Base-by-base conservation (phyloP, 2,888 invertebrate genomes). In the Xestobium rufovillosum region DNA sequence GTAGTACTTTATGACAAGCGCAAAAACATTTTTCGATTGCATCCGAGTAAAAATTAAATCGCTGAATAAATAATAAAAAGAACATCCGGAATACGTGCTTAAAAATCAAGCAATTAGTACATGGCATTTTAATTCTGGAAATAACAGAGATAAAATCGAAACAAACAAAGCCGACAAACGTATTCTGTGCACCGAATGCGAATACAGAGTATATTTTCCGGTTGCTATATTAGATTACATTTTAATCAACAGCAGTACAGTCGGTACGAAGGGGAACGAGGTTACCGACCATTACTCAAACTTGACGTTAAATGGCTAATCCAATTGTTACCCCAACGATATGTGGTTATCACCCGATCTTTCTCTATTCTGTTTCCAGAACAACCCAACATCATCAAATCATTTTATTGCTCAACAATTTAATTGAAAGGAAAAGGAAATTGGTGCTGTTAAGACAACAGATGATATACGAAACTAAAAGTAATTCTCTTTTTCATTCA, bases 141-240 rank as follows among this genome's bases (percentile, higher is more conserved):
- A 19, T n/a, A n/a, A 19, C 6, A 19, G 6, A 29, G n/a, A n/a
- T 30, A 11, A 32, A 33, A 30, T 19, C 23, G 23, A 19, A 19
- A 19, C n/a, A 19, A 43, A 41, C 42, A 55, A 53, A 54, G 51
- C 53, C 51, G 47, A 55, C 56, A 55, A 34, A n/a, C 16, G 23
- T 56, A 57, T 57, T 59, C 55, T 50, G 55, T 53, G 51, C 47
- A 14, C 50, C 50, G 53, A 53, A 52, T 51, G 37, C 16, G 23
- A 19, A 19, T n/a, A 19, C n/a, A 34, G 41, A 53, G 56, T 59
- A 57, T 60, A 61, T 62, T 63, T 63, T 60, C 61, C 59, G 60
- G 61, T 50, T 51, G 59, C 56, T 58, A 65, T 67, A 68, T 68
- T 67, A 67, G 67, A 68, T 68, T 68, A 68, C 64, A 67, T 67